These are phyloP conservation scores for Podarcis lilfordi DNA, from an alignment of 2,797 vertebrate genomes.

Conservation along the genomic window DNA sequence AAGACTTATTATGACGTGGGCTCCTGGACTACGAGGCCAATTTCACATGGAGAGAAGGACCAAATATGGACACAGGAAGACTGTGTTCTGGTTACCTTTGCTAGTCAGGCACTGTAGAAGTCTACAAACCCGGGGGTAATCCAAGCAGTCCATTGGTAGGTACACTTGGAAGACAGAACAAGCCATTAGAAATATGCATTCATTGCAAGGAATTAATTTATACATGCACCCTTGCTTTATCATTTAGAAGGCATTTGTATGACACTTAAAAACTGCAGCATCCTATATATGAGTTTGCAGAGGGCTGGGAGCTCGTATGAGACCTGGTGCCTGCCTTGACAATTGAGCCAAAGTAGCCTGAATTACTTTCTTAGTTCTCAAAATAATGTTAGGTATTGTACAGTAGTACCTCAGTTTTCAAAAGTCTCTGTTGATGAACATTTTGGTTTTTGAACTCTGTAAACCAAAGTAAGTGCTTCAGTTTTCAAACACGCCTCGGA, in stretches of 20 bases:
- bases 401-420: too few relatives aligned
- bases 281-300: background rate
- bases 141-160: background rate
- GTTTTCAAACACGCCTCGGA: too few relatives aligned
- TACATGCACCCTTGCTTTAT: background rate
- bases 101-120: background rate
- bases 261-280: background rate
- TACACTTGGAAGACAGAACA: conserved; percentile 4
- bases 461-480: too few relatives aligned
- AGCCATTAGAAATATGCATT: background rate
- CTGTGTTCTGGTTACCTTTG: background rate
- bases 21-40: background rate
- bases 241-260: background rate
- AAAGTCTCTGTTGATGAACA: too few relatives aligned
- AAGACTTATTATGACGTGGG: too few relatives aligned
- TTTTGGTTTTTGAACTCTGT: too few relatives aligned
- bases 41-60: too few relatives aligned
- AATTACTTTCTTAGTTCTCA: background rate
- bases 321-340: background rate
- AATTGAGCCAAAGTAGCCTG: background rate
- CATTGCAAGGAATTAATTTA: background rate
- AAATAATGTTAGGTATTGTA: background rate
- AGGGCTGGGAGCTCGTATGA: background rate
- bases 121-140: background rate
- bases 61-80: background rate